phyloP scores from a whole-genome alignment of 1,140 invertebrate species.

The Harlomillsia oculata region DNA sequence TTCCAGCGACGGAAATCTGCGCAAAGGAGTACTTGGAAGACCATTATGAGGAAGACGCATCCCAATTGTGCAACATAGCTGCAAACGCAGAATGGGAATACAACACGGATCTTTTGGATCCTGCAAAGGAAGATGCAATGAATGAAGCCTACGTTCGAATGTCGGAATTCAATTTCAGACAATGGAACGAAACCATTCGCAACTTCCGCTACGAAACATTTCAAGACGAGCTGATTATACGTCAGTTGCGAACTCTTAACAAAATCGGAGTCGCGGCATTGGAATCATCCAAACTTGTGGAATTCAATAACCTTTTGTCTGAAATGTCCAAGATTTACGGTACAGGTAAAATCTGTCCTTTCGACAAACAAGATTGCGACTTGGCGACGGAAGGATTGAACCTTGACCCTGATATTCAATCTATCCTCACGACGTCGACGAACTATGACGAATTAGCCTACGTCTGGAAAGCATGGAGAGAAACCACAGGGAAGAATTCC shows the following conservation, averaged over 20 bases:
- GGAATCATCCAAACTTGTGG: slow-evolving; percentile 17
- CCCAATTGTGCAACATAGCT: not conserved
- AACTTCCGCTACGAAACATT: slow-evolving; percentile 54
- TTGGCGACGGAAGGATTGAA: slow-evolving; percentile 35
- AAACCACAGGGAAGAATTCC: slow-evolving; percentile 46
- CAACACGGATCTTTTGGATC: slow-evolving; percentile 15
- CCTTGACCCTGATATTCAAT: slow-evolving; percentile 40
- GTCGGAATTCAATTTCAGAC: slow-evolving; percentile 64
- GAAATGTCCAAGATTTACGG: slow-evolving; percentile 82
- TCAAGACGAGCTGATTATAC: slow-evolving; percentile 51
- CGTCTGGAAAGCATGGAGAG: slow-evolving; percentile 52
- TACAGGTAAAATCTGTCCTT: slow-evolving; percentile 58
- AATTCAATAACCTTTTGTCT: slow-evolving; percentile 79
- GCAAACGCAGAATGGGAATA: slow-evolving; percentile 24
- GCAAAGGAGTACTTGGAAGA: slow-evolving; percentile 20
- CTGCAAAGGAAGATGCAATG: not conserved
- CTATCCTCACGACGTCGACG: slow-evolving; percentile 48
- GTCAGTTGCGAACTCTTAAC: slow-evolving; percentile 66
- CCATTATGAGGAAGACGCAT: slow-evolving; percentile 16
- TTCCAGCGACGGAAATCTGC: no score
- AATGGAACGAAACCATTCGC: slow-evolving; percentile 57
- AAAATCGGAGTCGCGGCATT: slow-evolving; percentile 74
- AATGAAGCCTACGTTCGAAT: slow-evolving; percentile 61
- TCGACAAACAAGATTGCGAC: slow-evolving; percentile 42
- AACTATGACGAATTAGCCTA: slow-evolving; percentile 47